These are phyloP conservation scores for Pseudomugil tenellus DNA, from an alignment of 2,797 vertebrate species.

Conservation along the genomic window DNA sequence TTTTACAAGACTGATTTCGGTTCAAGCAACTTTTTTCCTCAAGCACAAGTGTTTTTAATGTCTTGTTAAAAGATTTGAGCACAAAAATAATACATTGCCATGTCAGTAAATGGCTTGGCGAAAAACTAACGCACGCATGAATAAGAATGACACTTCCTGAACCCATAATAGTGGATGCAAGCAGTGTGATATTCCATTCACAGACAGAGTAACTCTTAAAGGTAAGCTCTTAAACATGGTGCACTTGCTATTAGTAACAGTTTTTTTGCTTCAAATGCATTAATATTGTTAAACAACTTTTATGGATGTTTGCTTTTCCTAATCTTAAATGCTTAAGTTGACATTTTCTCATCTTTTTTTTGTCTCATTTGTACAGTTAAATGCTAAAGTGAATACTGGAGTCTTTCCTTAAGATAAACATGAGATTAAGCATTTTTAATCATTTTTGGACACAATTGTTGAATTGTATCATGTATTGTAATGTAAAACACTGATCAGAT, in stretches of 20 bases:
- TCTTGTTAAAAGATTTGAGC: background rate
- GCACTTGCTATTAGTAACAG: constrained; percentile 7
- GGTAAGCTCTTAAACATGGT: constrained; percentile 23
- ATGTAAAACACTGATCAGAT: background rate
- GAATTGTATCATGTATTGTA: background rate
- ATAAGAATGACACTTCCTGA: constrained; percentile 22
- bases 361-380: background rate
- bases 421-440: background rate
- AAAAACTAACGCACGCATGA: constrained; percentile 24
- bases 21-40: background rate
- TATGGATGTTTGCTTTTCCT: constrained; percentile 3
- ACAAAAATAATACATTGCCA: constrained; percentile 4
- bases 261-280: background rate
- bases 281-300: background rate
- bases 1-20: background rate
- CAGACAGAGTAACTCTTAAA: background rate
- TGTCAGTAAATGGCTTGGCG: constrained; percentile 31
- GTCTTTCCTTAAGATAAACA: background rate
- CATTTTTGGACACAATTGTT: background rate
- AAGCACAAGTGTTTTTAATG: background rate
- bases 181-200: constrained; percentile 2
- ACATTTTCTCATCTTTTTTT: background rate
- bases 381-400: background rate
- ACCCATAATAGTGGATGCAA: constrained; percentile 6
- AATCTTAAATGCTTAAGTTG: background rate